These are phyloP conservation scores for Campoletis sonorensis DNA, from an alignment of 1,140 invertebrate genomes.

Conservation along the genomic window DNA sequence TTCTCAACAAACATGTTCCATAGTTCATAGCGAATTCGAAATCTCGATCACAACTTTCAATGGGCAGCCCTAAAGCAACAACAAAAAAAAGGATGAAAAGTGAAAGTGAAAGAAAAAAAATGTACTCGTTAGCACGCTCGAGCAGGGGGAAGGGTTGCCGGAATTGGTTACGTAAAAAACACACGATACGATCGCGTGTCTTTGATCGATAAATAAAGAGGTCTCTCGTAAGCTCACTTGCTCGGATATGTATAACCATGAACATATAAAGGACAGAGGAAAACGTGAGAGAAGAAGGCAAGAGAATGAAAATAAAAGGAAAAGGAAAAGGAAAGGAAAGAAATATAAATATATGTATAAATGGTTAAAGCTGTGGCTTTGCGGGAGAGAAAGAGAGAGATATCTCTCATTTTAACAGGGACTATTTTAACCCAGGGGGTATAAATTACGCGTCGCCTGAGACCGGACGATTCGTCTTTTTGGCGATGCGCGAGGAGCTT, in stretches of 20 bases:
- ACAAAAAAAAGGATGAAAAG: too few species aligned
- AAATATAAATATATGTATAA: constrained; percentile 31
- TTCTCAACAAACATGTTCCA: background rate
- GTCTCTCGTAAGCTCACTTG: constrained; percentile 28
- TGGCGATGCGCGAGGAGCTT: constrained; percentile 38
- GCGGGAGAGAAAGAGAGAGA: constrained; percentile 48
- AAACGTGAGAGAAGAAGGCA: constrained; percentile 38
- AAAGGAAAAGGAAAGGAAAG: constrained; percentile 38
- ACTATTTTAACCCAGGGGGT: constrained; percentile 59
- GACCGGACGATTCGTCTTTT: constrained; percentile 52
- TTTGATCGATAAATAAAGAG: constrained; percentile 49
- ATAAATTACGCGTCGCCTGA: constrained; percentile 59
- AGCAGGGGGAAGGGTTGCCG: constrained; percentile 6
- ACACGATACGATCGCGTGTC: constrained; percentile 51
- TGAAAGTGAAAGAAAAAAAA: constrained; percentile 14
- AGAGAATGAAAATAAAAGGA: constrained; percentile 27
- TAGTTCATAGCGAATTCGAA: background rate
- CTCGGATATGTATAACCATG: background rate
- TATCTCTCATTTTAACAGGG: constrained; percentile 56
- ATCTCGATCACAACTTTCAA: background rate
- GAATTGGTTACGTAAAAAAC: constrained; percentile 29
- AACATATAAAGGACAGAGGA: constrained; percentile 1
- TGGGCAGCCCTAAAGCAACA: too few species aligned
- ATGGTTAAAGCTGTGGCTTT: constrained; percentile 6
- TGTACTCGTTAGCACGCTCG: background rate